phyloP scores from a whole-genome alignment of 2,113 vertebrate genomes.

The Stegastes partitus region DNA sequence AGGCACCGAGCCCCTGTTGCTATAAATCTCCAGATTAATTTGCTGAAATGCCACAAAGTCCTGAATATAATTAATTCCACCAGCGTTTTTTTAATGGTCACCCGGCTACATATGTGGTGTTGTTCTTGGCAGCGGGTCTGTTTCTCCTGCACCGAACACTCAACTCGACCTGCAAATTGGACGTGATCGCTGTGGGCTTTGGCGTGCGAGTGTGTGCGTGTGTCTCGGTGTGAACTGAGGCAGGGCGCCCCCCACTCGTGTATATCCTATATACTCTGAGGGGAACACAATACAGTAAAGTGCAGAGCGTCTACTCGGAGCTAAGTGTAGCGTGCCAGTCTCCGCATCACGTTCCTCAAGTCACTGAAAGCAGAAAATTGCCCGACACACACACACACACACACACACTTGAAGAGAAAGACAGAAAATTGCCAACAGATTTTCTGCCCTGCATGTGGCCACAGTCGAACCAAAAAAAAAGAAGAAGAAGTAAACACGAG shows the following conservation, averaged over 20 bases:
- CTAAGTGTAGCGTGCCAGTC: slow-evolving; percentile 45
- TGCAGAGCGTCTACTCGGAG: not conserved
- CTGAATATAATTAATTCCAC: slow-evolving; percentile 45
- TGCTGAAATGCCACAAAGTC: slow-evolving; percentile 47
- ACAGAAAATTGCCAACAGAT: slow-evolving; percentile 73
- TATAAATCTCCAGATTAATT: slow-evolving; percentile 51
- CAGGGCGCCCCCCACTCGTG: not conserved
- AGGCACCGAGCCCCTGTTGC: not conserved
- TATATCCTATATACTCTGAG: slow-evolving; percentile 36
- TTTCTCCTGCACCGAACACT: slow-evolving; percentile 33
- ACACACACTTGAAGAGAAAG: slow-evolving; percentile 18
- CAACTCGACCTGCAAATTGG: slow-evolving; percentile 64
- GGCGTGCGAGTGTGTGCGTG: slow-evolving; percentile 18
- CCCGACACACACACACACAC: slow-evolving; percentile 28
- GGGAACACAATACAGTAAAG: slow-evolving; percentile 22
- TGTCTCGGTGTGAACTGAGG: slow-evolving; percentile 12
- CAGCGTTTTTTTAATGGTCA: slow-evolving; percentile 20
- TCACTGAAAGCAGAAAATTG: slow-evolving; percentile 59
- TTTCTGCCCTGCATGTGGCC: slow-evolving; percentile 43
- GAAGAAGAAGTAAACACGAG: not conserved
- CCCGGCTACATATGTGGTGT: slow-evolving; percentile 15
- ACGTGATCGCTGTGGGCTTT: slow-evolving; percentile 57
- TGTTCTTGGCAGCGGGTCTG: slow-evolving; percentile 54
- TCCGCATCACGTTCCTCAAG: slow-evolving; percentile 46
- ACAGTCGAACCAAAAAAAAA: slow-evolving; percentile 19